Base-by-base conservation (phyloP, 1,140 invertebrate species). In the Euschistus heros region DNA sequence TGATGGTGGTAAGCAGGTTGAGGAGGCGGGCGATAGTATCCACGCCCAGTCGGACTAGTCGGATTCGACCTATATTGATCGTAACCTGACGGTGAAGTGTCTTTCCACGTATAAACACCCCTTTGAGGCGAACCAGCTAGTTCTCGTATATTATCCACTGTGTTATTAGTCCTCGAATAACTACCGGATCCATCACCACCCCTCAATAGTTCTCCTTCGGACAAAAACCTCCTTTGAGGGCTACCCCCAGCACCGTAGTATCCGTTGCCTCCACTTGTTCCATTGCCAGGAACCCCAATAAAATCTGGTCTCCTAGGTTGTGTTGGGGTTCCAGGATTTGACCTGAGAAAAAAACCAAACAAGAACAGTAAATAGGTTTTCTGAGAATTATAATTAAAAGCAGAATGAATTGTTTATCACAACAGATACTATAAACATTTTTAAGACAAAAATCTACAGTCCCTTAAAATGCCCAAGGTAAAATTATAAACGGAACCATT, bases 301-400 rank as follows among this genome's bases (percentile, higher is more conserved):
- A 91, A 92, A 75, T 91, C 89, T 10, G 88, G 88, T 65, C 89
- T 81, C 72, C 88, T 81, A 57, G 87, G 84, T 79, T 91, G 88
- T 68, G 89, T 92, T 68, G 91, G 90, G 68, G 89, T 92, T 72
- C 88, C 88, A 64, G 89, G 90, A 77, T 92, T 92, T 62, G 89
- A 92, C 81, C 89, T 91, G 81, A 73, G 77, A 75, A 37, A 59
- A 46, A 63, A 68, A 37, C 10, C 7, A n/a, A n/a, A n/a, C n/a
- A n/a, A n/a, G n/a, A n/a, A n/a, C n/a, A n/a, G n/a, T n/a, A n/a
- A n/a, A n/a, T n/a, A n/a, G n/a, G n/a, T n/a, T n/a, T n/a, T n/a
- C n/a, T n/a, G n/a, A n/a, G n/a, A n/a, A n/a, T n/a, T n/a, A n/a
- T n/a, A n/a, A n/a, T n/a, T n/a, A n/a, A n/a, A n/a, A n/a, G n/a